These are phyloP conservation scores for Pycnonotus jocosus DNA, from an alignment of 2,113 vertebrate genomes.

Conservation along the genomic window DNA sequence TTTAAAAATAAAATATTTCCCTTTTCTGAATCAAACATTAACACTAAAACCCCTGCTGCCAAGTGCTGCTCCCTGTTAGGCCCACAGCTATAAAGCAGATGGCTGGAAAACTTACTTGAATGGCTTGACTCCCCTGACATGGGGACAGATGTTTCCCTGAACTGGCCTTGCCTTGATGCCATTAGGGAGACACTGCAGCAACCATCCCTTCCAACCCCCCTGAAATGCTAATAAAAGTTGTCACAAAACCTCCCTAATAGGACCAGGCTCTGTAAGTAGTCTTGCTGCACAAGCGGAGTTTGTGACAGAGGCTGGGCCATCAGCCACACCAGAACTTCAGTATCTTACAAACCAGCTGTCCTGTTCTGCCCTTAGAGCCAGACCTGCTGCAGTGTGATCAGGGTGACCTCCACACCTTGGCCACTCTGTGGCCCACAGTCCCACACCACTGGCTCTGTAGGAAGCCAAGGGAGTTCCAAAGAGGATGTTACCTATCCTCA, in stretches of 20 bases:
- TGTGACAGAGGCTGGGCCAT: not conserved
- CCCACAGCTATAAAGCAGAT: conserved; percentile 23
- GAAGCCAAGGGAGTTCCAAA: not conserved
- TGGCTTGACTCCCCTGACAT: conserved; percentile 32
- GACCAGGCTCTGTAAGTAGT: not conserved
- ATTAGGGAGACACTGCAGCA: not conserved
- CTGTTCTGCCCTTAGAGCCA: not conserved
- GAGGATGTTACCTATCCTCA: not conserved
- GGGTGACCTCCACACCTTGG: not conserved
- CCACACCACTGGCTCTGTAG: not conserved
- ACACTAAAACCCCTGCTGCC: conserved; percentile 12
- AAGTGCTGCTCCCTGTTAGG: conserved; percentile 14
- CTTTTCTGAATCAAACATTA: conserved; percentile 22
- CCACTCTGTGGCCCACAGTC: not conserved
- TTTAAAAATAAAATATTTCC: conserved; percentile 58
- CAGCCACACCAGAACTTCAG: not conserved
- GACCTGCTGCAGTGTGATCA: not conserved
- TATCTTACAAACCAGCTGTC: not conserved
- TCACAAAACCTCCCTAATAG: not conserved
- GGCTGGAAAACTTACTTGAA: conserved; percentile 37
- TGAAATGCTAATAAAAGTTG: not conserved
- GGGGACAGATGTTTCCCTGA: conserved; percentile 30
- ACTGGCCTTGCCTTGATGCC: not conserved
- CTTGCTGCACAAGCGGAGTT: not conserved
- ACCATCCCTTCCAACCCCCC: not conserved